Evolutionary conservation across 2,888 invertebrate genomes (phyloP).

Genomic region (Drosophila robusta): DNA sequence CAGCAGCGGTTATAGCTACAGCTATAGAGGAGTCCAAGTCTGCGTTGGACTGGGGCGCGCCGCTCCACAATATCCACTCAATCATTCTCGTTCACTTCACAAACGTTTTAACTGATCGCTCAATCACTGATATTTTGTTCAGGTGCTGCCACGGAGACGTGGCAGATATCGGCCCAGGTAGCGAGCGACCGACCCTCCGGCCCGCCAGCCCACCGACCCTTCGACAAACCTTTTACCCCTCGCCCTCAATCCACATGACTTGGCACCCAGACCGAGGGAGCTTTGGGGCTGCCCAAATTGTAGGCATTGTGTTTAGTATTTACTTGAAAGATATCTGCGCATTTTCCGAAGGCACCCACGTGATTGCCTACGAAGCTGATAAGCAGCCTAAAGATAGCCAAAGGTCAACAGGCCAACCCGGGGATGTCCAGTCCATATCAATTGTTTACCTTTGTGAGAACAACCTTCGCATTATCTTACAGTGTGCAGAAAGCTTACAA

Average conservation of each 20-base stretch:
- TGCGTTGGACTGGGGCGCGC: slow-evolving; percentile 35
- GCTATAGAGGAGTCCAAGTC: slow-evolving; percentile 6
- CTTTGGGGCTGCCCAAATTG: slow-evolving; percentile 17
- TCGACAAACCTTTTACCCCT: neutral
- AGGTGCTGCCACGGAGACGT: slow-evolving; percentile 45
- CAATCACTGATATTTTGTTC: slow-evolving; percentile 72
- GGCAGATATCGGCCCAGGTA: slow-evolving; percentile 42
- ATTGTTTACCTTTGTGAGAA: neutral
- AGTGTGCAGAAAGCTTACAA: too few relatives aligned
- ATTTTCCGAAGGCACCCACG: slow-evolving; percentile 51
- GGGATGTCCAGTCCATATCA: slow-evolving; percentile 22
- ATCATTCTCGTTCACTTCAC: slow-evolving; percentile 72
- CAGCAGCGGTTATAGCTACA: too few relatives aligned
- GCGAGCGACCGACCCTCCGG: slow-evolving; percentile 4
- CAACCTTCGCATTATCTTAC: too few relatives aligned
- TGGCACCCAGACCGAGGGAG: slow-evolving; percentile 1
- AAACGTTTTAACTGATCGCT: slow-evolving; percentile 76
- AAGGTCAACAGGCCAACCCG: slow-evolving; percentile 37
- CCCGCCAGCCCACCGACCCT: neutral
- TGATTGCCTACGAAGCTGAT: slow-evolving; percentile 58
- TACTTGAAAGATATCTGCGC: slow-evolving; percentile 41
- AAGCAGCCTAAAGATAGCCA: slow-evolving; percentile 28
- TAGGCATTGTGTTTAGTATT: slow-evolving; percentile 32
- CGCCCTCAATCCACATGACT: neutral
- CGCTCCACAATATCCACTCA: slow-evolving; percentile 75